Evolutionary conservation across 2,797 vertebrate species (phyloP).

Genomic region (Heliangelus exortis): DNA sequence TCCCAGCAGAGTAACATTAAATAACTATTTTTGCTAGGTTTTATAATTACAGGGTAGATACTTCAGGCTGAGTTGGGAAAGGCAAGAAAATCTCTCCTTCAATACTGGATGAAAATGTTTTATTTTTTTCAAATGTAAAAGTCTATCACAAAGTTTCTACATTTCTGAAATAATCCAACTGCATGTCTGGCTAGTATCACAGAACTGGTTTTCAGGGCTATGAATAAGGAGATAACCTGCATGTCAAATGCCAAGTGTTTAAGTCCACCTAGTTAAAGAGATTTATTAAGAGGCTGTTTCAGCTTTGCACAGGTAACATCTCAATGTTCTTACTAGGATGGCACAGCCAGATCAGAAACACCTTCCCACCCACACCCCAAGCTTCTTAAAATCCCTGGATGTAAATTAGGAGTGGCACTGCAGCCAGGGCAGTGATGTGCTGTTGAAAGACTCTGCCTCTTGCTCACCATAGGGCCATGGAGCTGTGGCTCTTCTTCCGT

Average conservation of each 20-base stretch:
- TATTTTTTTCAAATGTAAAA: background rate
- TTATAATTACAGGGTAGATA: background rate
- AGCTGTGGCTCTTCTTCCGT: background rate
- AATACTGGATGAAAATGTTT: background rate
- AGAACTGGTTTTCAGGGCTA: background rate
- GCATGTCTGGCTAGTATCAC: background rate
- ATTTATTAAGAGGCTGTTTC: background rate
- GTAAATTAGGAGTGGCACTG: fast-evolving
- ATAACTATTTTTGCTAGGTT: background rate
- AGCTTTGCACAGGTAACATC: background rate
- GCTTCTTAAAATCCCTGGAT: background rate
- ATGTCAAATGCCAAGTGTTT: background rate
- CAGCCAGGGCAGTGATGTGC: background rate
- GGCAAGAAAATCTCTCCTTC: background rate
- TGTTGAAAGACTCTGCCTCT: background rate
- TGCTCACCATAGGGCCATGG: fast-evolving
- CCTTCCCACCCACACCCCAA: no score
- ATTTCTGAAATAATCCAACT: background rate
- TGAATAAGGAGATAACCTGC: background rate
- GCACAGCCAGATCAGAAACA: background rate
- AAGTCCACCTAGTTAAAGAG: background rate
- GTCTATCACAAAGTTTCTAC: background rate
- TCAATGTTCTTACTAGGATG: background rate
- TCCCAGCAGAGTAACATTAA: background rate
- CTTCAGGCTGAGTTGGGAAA: background rate